A percentile compares a stretch with the other conserved stretches of the same genome.
Evolutionary conservation across 2,113 vertebrate species (phyloP).

Genomic region (Sinocyclocheilus anshuiensis): DNA sequence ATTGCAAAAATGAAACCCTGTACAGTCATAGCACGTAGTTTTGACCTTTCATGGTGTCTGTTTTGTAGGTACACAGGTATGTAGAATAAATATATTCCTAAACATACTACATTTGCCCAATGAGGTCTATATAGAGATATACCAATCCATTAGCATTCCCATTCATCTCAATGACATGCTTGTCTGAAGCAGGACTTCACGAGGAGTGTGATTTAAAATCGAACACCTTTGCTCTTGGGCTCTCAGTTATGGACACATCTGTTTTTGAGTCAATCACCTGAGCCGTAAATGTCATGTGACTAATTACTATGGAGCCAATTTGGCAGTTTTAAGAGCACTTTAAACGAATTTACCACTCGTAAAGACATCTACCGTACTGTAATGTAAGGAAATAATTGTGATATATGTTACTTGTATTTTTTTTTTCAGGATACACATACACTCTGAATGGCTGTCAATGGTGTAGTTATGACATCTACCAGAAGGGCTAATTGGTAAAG

Average conservation of each 20-base stretch:
- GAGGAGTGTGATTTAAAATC: background rate
- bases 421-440: background rate
- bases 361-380: background rate
- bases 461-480: background rate
- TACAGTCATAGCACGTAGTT: background rate
- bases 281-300: background rate
- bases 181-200: background rate
- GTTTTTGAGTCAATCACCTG: background rate
- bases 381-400: background rate
- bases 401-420: background rate
- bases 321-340: background rate
- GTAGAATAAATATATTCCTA: background rate
- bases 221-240: background rate
- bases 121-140: background rate
- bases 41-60: background rate
- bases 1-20: background rate
- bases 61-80: background rate
- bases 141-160: background rate
- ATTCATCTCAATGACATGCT: background rate
- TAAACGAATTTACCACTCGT: background rate
- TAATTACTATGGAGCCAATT: background rate
- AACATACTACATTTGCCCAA: background rate
- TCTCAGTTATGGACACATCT: background rate
- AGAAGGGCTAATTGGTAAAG: too few species aligned
- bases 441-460: background rate